Evolutionary conservation across 2,797 vertebrate species (phyloP).

Genomic region (Hemibagrus guttatus): DNA sequence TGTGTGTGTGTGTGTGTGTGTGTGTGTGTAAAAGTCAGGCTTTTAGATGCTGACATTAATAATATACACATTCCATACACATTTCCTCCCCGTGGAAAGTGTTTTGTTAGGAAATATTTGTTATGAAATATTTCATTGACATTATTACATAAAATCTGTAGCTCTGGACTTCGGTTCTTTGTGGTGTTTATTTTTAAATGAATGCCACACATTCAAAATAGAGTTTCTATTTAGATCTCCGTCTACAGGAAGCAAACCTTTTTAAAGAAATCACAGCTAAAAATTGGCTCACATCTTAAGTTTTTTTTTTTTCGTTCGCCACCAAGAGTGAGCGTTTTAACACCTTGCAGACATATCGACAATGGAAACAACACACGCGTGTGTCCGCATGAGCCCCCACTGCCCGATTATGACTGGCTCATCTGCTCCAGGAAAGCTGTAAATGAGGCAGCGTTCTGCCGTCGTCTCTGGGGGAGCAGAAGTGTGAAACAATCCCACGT

Average conservation of each 20-base stretch:
- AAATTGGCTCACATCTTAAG: slow-evolving; percentile 72
- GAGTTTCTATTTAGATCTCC: slow-evolving; percentile 67
- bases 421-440: slow-evolving; percentile 73
- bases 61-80: background rate
- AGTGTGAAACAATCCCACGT: slow-evolving; percentile 71
- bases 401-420: slow-evolving; percentile 61
- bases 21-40: too few species aligned
- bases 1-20: background rate
- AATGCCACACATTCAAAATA: slow-evolving; percentile 41
- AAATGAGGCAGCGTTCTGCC: slow-evolving; percentile 69
- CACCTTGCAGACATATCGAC: slow-evolving; percentile 68
- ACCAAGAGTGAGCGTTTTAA: slow-evolving; percentile 67
- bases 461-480: slow-evolving; percentile 58
- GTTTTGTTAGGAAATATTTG: background rate
- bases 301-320: slow-evolving; percentile 61
- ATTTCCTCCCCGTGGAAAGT: background rate
- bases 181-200: slow-evolving; percentile 40
- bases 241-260: slow-evolving; percentile 61
- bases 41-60: background rate
- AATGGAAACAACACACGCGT: slow-evolving; percentile 58
- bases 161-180: slow-evolving; percentile 18
- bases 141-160: slow-evolving; percentile 9
- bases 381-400: slow-evolving; percentile 42
- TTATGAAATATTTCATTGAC: background rate
- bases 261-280: slow-evolving; percentile 69